Evolutionary conservation across 2,113 vertebrate genomes (phyloP).

Genomic region (Hyla sarda): DNA sequence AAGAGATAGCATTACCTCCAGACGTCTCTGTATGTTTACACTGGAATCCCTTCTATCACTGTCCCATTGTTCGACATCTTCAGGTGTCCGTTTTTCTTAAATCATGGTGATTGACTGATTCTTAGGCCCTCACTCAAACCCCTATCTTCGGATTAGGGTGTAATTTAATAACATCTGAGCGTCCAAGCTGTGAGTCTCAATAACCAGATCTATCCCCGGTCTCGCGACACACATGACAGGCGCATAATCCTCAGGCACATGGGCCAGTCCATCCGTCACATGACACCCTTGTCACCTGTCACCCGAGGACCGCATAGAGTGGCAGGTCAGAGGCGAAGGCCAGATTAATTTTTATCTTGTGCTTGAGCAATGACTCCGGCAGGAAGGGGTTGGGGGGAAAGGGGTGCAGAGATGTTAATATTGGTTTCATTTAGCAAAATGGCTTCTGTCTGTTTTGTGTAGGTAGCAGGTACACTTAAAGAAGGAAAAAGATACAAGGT

Average conservation of each 20-base stretch:
- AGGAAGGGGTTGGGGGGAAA: no score
- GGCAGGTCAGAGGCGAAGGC: background rate
- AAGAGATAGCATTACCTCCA: background rate
- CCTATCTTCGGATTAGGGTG: background rate
- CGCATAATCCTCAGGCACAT: background rate
- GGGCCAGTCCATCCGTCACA: background rate
- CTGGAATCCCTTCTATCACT: background rate
- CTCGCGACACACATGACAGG: background rate
- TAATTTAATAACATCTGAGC: background rate
- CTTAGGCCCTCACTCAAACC: background rate
- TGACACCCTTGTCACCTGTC: slow-evolving; percentile 4
- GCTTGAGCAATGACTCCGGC: background rate
- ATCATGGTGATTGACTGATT: background rate
- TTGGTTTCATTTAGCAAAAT: background rate
- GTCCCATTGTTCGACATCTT: background rate
- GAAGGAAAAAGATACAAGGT: background rate
- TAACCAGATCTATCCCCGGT: background rate
- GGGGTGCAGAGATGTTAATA: background rate
- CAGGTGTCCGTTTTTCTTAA: background rate
- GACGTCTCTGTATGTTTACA: background rate
- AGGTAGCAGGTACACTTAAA: slow-evolving; percentile 27
- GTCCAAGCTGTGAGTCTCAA: background rate
- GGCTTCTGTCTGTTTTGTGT: background rate
- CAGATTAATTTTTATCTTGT: background rate
- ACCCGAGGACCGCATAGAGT: background rate